Base-by-base conservation (phyloP, 2,113 vertebrate genomes). In the Brachyistius frenatus region DNA sequence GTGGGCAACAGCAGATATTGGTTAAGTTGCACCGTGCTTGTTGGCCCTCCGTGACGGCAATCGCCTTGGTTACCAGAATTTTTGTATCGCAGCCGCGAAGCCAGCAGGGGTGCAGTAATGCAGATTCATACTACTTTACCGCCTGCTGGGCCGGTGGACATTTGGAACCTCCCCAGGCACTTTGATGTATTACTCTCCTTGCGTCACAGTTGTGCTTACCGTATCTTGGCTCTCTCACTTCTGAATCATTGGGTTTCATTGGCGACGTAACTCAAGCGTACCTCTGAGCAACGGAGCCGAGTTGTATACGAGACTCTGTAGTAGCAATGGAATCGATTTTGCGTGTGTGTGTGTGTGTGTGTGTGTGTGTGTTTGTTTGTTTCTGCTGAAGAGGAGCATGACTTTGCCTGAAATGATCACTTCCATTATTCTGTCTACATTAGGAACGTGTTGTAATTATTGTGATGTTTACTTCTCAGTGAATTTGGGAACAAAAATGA, bases 301-400 rank as follows among this genome's bases (percentile, higher is more conserved):
- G 83, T 32, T 68, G 53, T 32, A 77, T 47, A 55, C 15, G n/a
- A 86, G 76, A 67, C 54, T 15, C 30, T 60, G 79, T 82, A 84
- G 85, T 88, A 86, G 82, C 75, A 73, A 46, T 11, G 55, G 67
- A 74, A 89, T 91, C 2, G 36, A 91, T 89, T 81, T 66, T 75
- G 78, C 36, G 31, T 41, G 31, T 53, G 63, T 57, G 23, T 10
- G 58, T 39, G 11, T 61, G 46, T 54, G 33, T 6, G 30, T 72
- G 44, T 52, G 52, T 46, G 31, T 11, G n/a, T 36, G 4, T 50
- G 46, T 14, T 54, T 44, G n/a, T n/a, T 31, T 9, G 32, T 16
- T 65, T 78, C 57, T 32, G 66, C 10, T 9, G 44, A 32, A 11
- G 70, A 55, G 61, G 8, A 16, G 70, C 54, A 31, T 31, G 44